Evolutionary conservation across 1,140 invertebrate species (phyloP).

Genomic region (Platyura marginata): DNA sequence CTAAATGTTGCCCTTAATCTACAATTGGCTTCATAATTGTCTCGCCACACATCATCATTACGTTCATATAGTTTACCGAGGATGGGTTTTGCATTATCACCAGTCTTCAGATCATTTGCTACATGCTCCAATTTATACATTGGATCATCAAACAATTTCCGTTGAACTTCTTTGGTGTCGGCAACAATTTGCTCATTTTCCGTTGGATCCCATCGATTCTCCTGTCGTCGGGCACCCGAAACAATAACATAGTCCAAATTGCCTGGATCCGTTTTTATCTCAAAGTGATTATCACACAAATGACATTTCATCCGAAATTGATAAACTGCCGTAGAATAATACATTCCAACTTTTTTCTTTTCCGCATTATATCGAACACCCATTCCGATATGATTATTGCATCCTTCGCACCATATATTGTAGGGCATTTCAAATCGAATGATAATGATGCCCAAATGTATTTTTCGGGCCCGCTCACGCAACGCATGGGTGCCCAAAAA

Average conservation of each 20-base stretch:
- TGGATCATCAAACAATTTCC: constrained; percentile 77
- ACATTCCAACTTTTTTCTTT: constrained; percentile 97
- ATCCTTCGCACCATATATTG: constrained; percentile 98
- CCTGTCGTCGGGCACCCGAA: constrained; percentile 85
- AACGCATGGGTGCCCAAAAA: constrained; percentile 90
- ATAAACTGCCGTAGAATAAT: constrained; percentile 94
- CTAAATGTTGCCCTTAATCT: constrained; percentile 64
- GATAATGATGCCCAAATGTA: constrained; percentile 91
- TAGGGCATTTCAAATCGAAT: constrained; percentile 99
- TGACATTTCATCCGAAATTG: constrained; percentile 99
- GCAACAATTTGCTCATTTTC: constrained; percentile 90
- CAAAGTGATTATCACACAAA: constrained; percentile 93
- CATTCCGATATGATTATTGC: constrained; percentile 97
- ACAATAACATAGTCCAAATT: constrained; percentile 96
- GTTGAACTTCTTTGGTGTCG: constrained; percentile 74
- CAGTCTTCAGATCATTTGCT: constrained; percentile 54
- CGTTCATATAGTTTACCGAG: constrained; percentile 55
- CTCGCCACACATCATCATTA: constrained; percentile 65
- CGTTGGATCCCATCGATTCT: constrained; percentile 93
- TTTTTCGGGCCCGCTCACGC: constrained; percentile 83
- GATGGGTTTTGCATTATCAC: constrained; percentile 46
- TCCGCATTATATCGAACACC: constrained; percentile 96
- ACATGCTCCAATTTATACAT: constrained; percentile 95
- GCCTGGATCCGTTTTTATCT: constrained; percentile 96
- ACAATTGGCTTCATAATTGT: constrained; percentile 81